These are phyloP conservation scores for Altica lythri DNA, from an alignment of 2,888 invertebrate species.

Conservation along the genomic window DNA sequence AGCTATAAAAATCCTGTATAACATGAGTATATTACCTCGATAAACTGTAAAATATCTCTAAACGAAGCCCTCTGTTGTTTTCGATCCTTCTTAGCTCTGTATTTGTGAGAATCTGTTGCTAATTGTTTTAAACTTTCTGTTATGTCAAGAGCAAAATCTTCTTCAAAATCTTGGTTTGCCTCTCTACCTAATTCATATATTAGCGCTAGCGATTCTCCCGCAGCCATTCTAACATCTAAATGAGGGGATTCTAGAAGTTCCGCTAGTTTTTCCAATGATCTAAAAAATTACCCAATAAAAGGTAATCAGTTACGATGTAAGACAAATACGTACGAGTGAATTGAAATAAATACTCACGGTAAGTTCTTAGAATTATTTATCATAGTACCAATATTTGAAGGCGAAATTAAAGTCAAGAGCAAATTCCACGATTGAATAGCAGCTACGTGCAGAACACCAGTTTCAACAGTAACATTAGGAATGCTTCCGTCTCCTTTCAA, in stretches of 20 bases:
- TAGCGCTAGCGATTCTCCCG: conserved; percentile 80
- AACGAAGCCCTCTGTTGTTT: conserved; percentile 94
- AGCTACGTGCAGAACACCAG: conserved; percentile 76
- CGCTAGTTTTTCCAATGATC: conserved; percentile 67
- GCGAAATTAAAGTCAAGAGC: conserved; percentile 78
- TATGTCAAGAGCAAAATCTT: conserved; percentile 64
- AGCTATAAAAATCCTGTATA: too few species aligned
- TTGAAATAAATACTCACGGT: conserved; percentile 61
- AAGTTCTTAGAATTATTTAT: conserved; percentile 60
- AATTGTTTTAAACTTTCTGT: conserved; percentile 77
- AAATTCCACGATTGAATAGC: conserved; percentile 93
- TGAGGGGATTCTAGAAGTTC: conserved; percentile 78
- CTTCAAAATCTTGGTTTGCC: conserved; percentile 66
- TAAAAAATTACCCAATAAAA: conserved; percentile 19
- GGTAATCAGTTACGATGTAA: neutral
- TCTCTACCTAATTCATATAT: conserved; percentile 74
- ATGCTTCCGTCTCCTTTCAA: conserved; percentile 77
- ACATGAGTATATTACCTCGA: too few species aligned
- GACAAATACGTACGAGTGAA: neutral
- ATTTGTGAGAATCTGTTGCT: conserved; percentile 94
- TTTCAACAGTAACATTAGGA: conserved; percentile 69
- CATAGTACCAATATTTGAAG: conserved; percentile 68
- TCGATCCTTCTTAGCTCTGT: conserved; percentile 90
- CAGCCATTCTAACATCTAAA: conserved; percentile 79
- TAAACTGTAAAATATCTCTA: conserved; percentile 85